phyloP scores from a whole-genome alignment of 37 sponge, comb jelly and placozoan genomes.

The Bolinopsis microptera region DNA sequence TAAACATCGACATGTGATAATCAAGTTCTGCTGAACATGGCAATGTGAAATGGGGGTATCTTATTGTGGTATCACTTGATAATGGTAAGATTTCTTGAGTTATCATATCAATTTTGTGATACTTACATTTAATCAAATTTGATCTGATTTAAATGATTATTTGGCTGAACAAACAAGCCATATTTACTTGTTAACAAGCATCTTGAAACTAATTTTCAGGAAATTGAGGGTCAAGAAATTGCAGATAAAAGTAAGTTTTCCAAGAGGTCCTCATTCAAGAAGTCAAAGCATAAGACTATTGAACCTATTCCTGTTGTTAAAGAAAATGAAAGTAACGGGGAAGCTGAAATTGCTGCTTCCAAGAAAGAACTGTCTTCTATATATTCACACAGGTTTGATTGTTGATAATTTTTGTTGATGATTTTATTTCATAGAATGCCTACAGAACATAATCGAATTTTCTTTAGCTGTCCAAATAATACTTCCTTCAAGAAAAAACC shows the following conservation, averaged over 20 bases:
- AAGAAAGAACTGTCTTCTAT: slow-evolving; percentile 5
- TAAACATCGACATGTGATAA: not conserved
- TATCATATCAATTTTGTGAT: not conserved
- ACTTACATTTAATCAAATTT: not conserved
- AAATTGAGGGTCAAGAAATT: not conserved
- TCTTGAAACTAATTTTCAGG: too few relatives aligned
- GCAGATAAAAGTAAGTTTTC: not conserved
- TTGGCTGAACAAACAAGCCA: too few relatives aligned
- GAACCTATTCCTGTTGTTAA: not conserved
- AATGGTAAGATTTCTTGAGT: not conserved
- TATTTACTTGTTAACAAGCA: too few relatives aligned
- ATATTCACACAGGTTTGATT: slow-evolving; percentile 27
- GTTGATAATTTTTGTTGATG: not conserved
- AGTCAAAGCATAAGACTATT: not conserved
- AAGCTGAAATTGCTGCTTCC: not conserved
- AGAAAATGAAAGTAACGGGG: not conserved
- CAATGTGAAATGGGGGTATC: not conserved
- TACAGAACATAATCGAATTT: too few relatives aligned
- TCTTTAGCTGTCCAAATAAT: too few relatives aligned
- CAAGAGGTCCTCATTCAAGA: not conserved
- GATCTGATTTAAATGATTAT: too few relatives aligned
- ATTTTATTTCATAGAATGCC: too few relatives aligned
- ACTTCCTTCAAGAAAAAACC: too few relatives aligned
- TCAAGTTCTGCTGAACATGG: not conserved
- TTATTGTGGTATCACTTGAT: not conserved